Evolutionary conservation across 2,888 invertebrate species (phyloP).

Genomic region (Hipparchia sbordonii): DNA sequence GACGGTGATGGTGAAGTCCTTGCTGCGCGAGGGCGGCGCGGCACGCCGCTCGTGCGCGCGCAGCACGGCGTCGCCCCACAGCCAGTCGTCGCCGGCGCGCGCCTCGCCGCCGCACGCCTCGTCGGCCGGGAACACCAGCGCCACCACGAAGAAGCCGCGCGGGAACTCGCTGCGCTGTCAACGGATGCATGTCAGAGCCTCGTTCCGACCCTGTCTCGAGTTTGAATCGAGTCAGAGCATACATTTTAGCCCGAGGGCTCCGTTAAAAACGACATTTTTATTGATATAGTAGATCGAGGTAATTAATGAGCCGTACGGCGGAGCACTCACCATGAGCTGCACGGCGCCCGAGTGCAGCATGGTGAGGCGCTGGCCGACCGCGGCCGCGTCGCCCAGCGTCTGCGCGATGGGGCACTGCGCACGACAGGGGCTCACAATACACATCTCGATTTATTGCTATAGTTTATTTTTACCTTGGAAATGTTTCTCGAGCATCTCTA

Average conservation of each 20-base stretch:
- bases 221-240: too few relatives aligned
- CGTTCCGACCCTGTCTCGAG: too few relatives aligned
- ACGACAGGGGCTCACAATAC: neutral
- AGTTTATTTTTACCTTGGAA: too few relatives aligned
- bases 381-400: conserved; percentile 47
- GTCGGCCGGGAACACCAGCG: conserved; percentile 53
- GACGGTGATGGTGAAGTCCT: conserved; percentile 51
- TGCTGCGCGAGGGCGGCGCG: conserved; percentile 40
- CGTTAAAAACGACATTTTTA: too few relatives aligned
- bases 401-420: conserved; percentile 71
- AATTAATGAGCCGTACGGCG: too few relatives aligned
- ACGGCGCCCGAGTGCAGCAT: conserved; percentile 65
- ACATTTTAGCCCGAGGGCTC: too few relatives aligned
- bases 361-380: conserved; percentile 58
- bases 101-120: conserved; percentile 52
- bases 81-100: conserved; percentile 54
- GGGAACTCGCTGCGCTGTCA: conserved; percentile 59
- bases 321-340: conserved; percentile 59
- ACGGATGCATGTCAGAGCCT: too few relatives aligned
- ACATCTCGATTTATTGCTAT: neutral
- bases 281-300: too few relatives aligned
- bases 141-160: conserved; percentile 64
- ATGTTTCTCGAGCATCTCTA: too few relatives aligned
- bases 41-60: conserved; percentile 34
- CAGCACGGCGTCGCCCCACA: conserved; percentile 56